phyloP scores from a whole-genome alignment of 2,113 vertebrate genomes.

The Progne subis region DNA sequence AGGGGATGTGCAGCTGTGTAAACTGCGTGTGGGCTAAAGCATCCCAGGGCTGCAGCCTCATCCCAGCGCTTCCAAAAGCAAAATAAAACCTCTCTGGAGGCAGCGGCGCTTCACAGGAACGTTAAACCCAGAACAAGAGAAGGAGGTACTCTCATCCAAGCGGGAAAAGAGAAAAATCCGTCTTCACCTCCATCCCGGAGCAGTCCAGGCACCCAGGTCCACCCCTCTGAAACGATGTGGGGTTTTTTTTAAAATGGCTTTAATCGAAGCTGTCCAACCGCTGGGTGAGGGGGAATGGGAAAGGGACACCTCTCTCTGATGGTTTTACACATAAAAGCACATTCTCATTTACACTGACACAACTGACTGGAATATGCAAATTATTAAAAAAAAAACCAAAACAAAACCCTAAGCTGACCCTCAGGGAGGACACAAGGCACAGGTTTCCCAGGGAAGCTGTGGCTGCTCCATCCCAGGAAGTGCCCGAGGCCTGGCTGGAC shows the following conservation, averaged over 20 bases:
- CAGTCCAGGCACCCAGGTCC: not conserved
- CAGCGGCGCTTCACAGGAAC: not conserved
- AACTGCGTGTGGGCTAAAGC: slow-evolving; percentile 68
- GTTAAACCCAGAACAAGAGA: not conserved
- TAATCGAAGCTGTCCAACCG: not conserved
- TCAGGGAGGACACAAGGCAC: not conserved
- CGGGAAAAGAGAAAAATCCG: not conserved
- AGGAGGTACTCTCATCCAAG: not conserved
- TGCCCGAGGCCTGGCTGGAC: not conserved
- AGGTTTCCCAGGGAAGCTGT: not conserved
- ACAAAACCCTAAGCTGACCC: not conserved
- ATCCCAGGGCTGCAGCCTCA: slow-evolving; percentile 20
- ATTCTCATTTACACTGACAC: not conserved
- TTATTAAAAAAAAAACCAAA: not conserved
- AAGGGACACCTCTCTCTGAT: not conserved
- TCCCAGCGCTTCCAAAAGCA: slow-evolving; percentile 3
- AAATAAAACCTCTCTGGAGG: slow-evolving; percentile 50
- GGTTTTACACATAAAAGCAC: not conserved
- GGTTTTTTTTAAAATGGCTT: not conserved
- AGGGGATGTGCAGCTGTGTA: slow-evolving; percentile 67
- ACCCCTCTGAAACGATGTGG: fast-evolving
- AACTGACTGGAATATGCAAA: not conserved
- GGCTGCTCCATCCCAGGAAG: not conserved
- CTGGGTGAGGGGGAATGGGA: not conserved
- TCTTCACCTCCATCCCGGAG: not conserved